Percentiles rank a stretch among this genome's conserved stretches.
These are phyloP conservation scores for Pediacus dermestoides DNA, from an alignment of 2,888 invertebrate species.

Conservation along the genomic window DNA sequence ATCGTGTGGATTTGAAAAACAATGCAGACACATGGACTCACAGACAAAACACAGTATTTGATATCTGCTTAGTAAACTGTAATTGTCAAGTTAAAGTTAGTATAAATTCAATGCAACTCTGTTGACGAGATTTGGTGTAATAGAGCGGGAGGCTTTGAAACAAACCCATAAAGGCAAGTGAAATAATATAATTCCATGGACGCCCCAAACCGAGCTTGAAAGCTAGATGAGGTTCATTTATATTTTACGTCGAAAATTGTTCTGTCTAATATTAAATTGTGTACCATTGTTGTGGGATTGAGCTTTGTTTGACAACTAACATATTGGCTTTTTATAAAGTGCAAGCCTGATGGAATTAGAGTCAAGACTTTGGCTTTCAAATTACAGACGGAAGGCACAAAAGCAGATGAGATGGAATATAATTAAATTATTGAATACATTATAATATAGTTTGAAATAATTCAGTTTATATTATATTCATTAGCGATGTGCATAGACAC, in stretches of 20 bases:
- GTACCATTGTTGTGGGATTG: slow-evolving; percentile 11
- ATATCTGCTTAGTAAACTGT: slow-evolving; percentile 19
- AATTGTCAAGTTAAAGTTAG: slow-evolving; percentile 20
- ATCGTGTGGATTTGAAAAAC: slow-evolving; percentile 18
- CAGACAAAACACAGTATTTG: slow-evolving; percentile 24
- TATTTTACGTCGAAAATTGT: slow-evolving; percentile 21
- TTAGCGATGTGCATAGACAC: too few relatives aligned
- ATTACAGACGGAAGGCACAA: too few relatives aligned
- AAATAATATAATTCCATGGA: slow-evolving; percentile 20
- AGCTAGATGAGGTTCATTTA: slow-evolving; percentile 22
- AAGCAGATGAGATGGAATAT: too few relatives aligned
- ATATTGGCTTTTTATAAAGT: slow-evolving; percentile 11
- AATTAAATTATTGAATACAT: too few relatives aligned
- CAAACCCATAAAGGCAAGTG: slow-evolving; percentile 20
- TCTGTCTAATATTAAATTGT: slow-evolving; percentile 21
- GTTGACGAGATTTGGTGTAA: slow-evolving; percentile 1
- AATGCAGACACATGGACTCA: slow-evolving; percentile 15
- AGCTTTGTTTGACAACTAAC: slow-evolving; percentile 4
- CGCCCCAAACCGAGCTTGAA: slow-evolving; percentile 16
- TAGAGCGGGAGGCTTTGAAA: slow-evolving; percentile 19
- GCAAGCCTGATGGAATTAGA: too few relatives aligned
- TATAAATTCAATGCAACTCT: slow-evolving; percentile 20
- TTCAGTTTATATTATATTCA: too few relatives aligned
- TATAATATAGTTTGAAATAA: too few relatives aligned
- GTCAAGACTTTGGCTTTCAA: too few relatives aligned